phyloP scores from a whole-genome alignment of 2,888 invertebrate genomes.

The Lasiommata megera region DNA sequence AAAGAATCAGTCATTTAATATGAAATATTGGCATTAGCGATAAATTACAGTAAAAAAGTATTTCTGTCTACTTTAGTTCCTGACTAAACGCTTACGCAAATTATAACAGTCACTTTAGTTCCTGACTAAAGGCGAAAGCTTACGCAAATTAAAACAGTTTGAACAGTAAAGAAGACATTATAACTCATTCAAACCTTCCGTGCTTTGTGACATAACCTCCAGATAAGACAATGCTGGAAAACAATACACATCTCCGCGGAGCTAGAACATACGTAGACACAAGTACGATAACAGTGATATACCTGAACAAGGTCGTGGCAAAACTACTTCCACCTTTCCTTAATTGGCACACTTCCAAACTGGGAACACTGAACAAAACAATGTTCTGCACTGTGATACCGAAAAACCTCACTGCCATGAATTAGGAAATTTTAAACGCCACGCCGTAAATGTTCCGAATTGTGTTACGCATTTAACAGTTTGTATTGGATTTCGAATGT shows the following conservation, averaged over 20 bases:
- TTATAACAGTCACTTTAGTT: too few species aligned
- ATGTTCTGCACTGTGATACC: constrained; percentile 9
- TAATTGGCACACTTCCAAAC: constrained; percentile 12
- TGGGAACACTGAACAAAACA: constrained; percentile 3
- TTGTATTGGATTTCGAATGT: neutral
- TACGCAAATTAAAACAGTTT: too few species aligned
- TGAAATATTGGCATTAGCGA: too few species aligned
- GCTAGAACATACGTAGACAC: constrained; percentile 4
- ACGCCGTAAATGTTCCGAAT: constrained; percentile 2
- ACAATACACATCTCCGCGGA: neutral
- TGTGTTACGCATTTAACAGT: neutral
- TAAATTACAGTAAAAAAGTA: too few species aligned
- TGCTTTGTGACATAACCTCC: too few species aligned
- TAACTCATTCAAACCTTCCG: too few species aligned
- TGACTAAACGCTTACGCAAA: too few species aligned
- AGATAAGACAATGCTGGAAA: constrained; percentile 6
- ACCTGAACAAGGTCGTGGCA: constrained; percentile 8
- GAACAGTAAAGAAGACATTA: too few species aligned
- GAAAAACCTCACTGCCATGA: constrained; percentile 1
- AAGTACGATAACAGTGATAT: constrained; percentile 6
- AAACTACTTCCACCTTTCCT: neutral
- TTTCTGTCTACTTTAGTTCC: too few species aligned
- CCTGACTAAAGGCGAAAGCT: too few species aligned
- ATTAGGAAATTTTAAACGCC: constrained; percentile 3
- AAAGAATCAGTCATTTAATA: too few species aligned